phyloP scores from a whole-genome alignment of 2,797 vertebrate genomes.

The Acestrorhynchus altus region DNA sequence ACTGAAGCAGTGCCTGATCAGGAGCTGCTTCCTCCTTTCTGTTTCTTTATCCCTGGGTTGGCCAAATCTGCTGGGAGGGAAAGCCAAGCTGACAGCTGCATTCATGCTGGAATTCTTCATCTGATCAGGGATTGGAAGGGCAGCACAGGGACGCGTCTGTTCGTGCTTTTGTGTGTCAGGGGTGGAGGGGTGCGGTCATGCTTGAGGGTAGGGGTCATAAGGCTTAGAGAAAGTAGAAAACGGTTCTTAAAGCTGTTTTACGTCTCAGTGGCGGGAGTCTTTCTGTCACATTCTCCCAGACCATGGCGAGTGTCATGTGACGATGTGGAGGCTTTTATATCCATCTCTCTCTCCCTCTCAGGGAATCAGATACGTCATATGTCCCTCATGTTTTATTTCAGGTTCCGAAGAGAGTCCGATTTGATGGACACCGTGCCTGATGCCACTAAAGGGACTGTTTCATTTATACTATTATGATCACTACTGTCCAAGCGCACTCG shows the following conservation, averaged over 20 bases:
- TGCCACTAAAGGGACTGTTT: neutral
- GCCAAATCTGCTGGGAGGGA: constrained; percentile 61
- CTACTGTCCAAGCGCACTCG: neutral
- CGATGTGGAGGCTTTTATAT: constrained; percentile 28
- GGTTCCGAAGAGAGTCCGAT: too few species aligned
- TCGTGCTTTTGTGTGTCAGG: neutral
- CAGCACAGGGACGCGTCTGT: constrained; percentile 56
- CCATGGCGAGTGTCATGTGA: constrained; percentile 54
- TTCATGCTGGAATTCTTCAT: constrained; percentile 79
- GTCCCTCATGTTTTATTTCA: too few species aligned
- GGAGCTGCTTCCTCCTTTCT: constrained; percentile 42
- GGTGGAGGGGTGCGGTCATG: constrained; percentile 36
- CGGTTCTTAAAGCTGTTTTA: constrained; percentile 75
- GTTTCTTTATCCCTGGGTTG: constrained; percentile 25
- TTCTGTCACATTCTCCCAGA: constrained; percentile 73
- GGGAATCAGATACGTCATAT: neutral
- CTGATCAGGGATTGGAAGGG: constrained; percentile 73
- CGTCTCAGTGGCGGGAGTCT: constrained; percentile 73
- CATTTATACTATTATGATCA: neutral
- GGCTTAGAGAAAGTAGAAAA: constrained; percentile 73
- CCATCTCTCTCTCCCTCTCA: constrained; percentile 24
- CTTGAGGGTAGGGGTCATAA: constrained; percentile 62
- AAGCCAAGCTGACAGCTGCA: constrained; percentile 83
- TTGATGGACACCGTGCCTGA: too few species aligned
- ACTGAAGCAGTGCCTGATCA: constrained; percentile 30